phyloP scores from a whole-genome alignment of 2,888 invertebrate species.

The Macropis europaea region DNA sequence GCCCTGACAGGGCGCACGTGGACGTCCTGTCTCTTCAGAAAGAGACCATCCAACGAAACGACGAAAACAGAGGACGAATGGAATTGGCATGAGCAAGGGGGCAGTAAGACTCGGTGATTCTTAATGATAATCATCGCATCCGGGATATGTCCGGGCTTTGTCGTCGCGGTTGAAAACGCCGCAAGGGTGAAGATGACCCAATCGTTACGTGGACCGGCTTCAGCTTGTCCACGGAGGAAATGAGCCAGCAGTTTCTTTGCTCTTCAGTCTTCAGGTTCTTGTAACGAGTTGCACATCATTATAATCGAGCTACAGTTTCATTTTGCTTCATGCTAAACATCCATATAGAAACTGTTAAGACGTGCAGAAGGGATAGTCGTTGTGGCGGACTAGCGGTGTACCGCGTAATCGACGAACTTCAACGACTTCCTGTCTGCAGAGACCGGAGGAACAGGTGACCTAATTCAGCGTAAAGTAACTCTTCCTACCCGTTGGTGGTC shows the following conservation, averaged over 20 bases:
- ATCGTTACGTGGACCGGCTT: slow-evolving; percentile 35
- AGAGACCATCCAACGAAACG: slow-evolving; percentile 16
- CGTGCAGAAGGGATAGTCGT: no score
- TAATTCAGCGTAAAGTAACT: slow-evolving; percentile 45
- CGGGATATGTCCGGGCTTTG: slow-evolving; percentile 65
- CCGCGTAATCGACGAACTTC: slow-evolving; percentile 38
- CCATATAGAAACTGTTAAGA: neutral
- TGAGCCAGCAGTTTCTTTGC: neutral
- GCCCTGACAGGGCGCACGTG: slow-evolving; percentile 72
- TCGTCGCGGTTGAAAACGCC: slow-evolving; percentile 45
- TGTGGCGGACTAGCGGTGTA: neutral
- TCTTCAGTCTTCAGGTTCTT: neutral
- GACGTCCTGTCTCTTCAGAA: slow-evolving; percentile 62
- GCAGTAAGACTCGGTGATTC: slow-evolving; percentile 51
- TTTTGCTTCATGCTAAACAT: neutral
- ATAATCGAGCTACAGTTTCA: slow-evolving; percentile 24
- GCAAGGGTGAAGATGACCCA: slow-evolving; percentile 60
- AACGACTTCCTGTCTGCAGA: slow-evolving; percentile 52
- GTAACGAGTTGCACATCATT: slow-evolving; percentile 2
- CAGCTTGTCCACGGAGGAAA: slow-evolving; percentile 19
- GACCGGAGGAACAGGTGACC: slow-evolving; percentile 48
- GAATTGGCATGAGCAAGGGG: slow-evolving; percentile 13
- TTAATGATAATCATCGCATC: slow-evolving; percentile 71
- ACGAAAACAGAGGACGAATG: neutral
- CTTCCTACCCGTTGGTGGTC: slow-evolving; percentile 45